These are phyloP conservation scores for Cepaea hortensis DNA, from an alignment of 2,888 invertebrate genomes.

Conservation along the genomic window DNA sequence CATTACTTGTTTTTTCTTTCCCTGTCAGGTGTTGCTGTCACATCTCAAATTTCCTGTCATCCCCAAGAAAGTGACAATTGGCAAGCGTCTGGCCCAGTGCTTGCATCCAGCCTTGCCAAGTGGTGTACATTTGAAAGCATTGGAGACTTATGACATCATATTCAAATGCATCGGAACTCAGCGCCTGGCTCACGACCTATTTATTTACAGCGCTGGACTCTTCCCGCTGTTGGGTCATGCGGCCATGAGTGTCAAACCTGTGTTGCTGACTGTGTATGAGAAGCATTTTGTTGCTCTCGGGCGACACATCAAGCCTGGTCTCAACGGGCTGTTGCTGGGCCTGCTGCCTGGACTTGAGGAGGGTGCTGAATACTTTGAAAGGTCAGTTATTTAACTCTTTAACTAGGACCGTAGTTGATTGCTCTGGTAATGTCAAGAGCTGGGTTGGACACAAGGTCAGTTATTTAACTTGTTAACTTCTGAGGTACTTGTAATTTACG, in stretches of 20 bases:
- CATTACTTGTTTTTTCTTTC: not conserved
- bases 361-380: constrained; percentile 88
- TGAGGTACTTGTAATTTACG: no score
- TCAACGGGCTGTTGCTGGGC: constrained; percentile 91
- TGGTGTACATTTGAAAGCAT: constrained; percentile 92
- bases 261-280: constrained; percentile 89
- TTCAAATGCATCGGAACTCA: constrained; percentile 91
- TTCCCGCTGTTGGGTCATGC: constrained; percentile 92
- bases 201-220: constrained; percentile 86
- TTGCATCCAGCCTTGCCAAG: constrained; percentile 93
- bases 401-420: no score
- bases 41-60: constrained; percentile 90
- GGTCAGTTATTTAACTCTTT: constrained; percentile 77
- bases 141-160: constrained; percentile 93
- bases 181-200: constrained; percentile 86
- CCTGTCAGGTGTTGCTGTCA: constrained; percentile 83
- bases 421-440: no score
- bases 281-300: constrained; percentile 90
- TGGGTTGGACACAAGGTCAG: no score
- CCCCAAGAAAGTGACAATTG: constrained; percentile 89
- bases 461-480: no score
- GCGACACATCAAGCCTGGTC: constrained; percentile 85
- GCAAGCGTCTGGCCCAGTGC: constrained; percentile 93
- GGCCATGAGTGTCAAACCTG: constrained; percentile 91
- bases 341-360: constrained; percentile 91